Conservation (phyloP, 2,113 vertebrate genomes). For the Holacanthus passer region DNA sequence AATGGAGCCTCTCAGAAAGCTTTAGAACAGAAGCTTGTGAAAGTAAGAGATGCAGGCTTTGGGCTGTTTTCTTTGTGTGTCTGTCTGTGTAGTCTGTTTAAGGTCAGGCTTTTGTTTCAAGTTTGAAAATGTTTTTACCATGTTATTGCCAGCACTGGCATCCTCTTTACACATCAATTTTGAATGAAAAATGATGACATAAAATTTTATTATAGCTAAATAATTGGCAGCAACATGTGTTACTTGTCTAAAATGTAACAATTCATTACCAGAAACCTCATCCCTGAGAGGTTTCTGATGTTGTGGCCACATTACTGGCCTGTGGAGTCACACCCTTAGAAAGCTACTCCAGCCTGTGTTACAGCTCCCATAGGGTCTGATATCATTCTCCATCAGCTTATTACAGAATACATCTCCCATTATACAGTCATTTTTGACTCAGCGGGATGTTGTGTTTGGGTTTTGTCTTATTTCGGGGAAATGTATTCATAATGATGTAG, state of each 20-base stretch:
- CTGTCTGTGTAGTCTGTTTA: not conserved
- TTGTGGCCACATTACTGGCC: constrained; percentile 24
- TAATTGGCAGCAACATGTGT: not conserved
- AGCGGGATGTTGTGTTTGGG: not conserved
- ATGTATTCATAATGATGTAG: not conserved
- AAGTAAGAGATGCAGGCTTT: constrained; percentile 6
- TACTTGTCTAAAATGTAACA: not conserved
- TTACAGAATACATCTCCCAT: not conserved
- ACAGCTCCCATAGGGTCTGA: constrained; percentile 5
- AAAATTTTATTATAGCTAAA: not conserved
- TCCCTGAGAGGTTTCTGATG: constrained; percentile 26
- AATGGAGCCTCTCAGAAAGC: constrained; percentile 26
- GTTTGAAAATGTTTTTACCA: not conserved
- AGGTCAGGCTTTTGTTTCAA: not conserved
- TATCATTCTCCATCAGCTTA: not conserved
- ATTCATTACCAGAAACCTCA: constrained; percentile 21
- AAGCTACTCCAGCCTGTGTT: not conserved
- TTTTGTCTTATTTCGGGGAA: not conserved
- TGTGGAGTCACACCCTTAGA: not conserved
- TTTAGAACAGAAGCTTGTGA: constrained; percentile 2
- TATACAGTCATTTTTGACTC: not conserved
- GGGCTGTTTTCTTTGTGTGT: constrained; percentile 1
- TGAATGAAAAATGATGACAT: not conserved
- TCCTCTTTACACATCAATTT: not conserved
- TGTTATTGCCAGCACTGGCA: not conserved